Conservation (phyloP, 2,113 vertebrate genomes). For the Forbesichthys papilliferus region DNA sequence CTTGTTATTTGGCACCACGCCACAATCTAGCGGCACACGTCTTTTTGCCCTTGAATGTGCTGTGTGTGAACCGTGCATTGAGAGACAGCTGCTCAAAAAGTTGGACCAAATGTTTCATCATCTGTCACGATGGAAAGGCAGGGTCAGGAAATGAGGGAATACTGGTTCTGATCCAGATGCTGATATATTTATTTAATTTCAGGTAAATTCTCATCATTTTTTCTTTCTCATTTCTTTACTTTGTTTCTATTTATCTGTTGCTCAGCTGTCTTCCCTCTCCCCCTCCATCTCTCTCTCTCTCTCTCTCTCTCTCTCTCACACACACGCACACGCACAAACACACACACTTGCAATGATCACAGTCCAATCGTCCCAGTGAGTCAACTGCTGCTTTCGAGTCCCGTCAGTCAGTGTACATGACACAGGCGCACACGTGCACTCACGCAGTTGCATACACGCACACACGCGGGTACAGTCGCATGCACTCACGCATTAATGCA, state of each 20-base stretch:
- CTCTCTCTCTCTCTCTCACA: neutral
- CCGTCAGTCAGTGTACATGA: too few species aligned
- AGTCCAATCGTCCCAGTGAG: too few species aligned
- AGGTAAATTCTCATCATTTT: constrained; percentile 76
- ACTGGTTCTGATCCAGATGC: constrained; percentile 81
- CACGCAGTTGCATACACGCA: neutral
- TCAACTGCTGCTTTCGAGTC: too few species aligned
- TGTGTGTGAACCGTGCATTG: constrained; percentile 45
- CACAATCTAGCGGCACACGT: constrained; percentile 32
- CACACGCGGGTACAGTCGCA: neutral
- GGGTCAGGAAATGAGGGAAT: constrained; percentile 53
- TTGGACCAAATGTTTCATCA: constrained; percentile 67
- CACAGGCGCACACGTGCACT: constrained; percentile 3
- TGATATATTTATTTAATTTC: constrained; percentile 75
- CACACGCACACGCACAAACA: constrained; percentile 17
- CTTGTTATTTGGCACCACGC: constrained; percentile 8
- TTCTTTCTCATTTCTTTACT: constrained; percentile 26
- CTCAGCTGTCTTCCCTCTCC: constrained; percentile 21
- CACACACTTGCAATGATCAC: neutral
- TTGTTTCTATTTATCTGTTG: constrained; percentile 8
- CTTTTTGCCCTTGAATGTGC: constrained; percentile 47
- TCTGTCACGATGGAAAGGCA: constrained; percentile 50
- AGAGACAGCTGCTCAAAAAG: constrained; percentile 65
- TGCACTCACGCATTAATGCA: neutral
- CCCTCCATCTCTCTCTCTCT: constrained; percentile 14